Percentiles rank a stretch among this genome's conserved stretches.
phyloP scores from a whole-genome alignment of 2,113 vertebrate species.

The Poeciliopsis turrubarensis region DNA sequence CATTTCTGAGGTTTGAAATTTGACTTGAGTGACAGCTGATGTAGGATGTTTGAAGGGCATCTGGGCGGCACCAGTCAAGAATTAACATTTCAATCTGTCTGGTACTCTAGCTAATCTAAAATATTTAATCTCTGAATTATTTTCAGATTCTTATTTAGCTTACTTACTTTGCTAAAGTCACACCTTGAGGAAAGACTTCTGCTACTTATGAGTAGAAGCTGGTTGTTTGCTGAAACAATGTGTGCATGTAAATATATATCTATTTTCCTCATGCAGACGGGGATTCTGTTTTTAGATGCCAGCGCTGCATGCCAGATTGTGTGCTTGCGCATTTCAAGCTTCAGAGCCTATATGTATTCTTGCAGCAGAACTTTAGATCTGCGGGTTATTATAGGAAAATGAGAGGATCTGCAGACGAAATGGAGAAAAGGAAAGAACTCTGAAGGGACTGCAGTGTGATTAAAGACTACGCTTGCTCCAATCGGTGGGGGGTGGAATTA shows the following conservation, averaged over 20 bases:
- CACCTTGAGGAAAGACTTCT: background rate
- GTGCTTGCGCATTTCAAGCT: background rate
- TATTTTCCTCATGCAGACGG: slow-evolving; percentile 15
- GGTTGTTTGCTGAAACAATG: slow-evolving; percentile 18
- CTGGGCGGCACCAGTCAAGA: background rate
- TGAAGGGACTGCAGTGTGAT: slow-evolving; percentile 64
- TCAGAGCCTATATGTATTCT: slow-evolving; percentile 8
- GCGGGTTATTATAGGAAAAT: slow-evolving; percentile 49
- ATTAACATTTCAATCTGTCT: too few species aligned
- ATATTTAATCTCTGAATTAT: background rate
- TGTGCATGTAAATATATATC: slow-evolving; percentile 20
- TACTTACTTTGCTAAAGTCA: background rate
- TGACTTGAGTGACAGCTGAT: background rate
- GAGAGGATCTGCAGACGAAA: slow-evolving; percentile 37
- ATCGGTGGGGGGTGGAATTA: slow-evolving; percentile 39
- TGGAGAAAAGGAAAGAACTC: slow-evolving; percentile 34
- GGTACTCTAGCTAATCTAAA: background rate
- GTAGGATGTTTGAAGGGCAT: background rate
- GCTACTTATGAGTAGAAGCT: background rate
- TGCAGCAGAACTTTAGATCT: slow-evolving; percentile 15
- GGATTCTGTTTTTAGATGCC: slow-evolving; percentile 4
- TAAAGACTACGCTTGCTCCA: slow-evolving; percentile 54
- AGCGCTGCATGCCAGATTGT: background rate
- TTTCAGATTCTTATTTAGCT: too few species aligned
- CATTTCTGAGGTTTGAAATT: background rate